Base-by-base conservation (phyloP, 2,888 invertebrate species). In the Cantharis flavilabris region DNA sequence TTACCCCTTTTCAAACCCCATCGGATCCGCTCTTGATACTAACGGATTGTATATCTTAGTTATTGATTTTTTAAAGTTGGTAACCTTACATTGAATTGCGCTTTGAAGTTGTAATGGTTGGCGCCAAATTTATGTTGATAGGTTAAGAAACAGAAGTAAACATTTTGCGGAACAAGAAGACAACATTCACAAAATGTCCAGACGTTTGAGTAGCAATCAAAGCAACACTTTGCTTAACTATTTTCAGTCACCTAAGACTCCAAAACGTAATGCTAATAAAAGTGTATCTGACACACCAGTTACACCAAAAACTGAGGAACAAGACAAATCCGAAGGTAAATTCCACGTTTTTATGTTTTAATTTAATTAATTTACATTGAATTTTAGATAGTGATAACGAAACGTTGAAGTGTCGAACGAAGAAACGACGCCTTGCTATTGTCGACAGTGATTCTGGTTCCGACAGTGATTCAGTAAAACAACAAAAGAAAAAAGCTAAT, bases 211-310 rank as follows among this genome's bases (percentile, higher is more conserved):
- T 75, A 73, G 76, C 26, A 79, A 78, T 30, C 85, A 86, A 78
- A 75, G 78, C 23, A 87, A 87, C 77, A 87, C 86, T 2, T 77
- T 87, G 63, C 82, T 86, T 20, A 86, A 85, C 75, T 87, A 87
- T 80, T 87, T 87, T 73, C 83, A 84, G 78, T 86, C 86, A 3
- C 86, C 86, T 11, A 83, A 80, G 76, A 71, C 49, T 11, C 20
- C 71, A 65, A 78, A 79, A 67, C 33, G n/a, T 9, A 75, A 76
- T 33, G 28, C 82, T 79, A 73, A 71, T 23, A 62, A 78, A 23
- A 23, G 23, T 76, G 71, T 13, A 20, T 64, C 72, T 20, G 62
- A 70, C 62, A 23, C 67, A 23, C 33, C 65, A n/a, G n/a, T 14
- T n/a, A 65, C 69, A 63, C 49, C 74, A 72, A 73, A 73, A 72